These are phyloP conservation scores for Aptenodytes forsteri DNA, from an alignment of 2,113 vertebrate genomes.

Conservation along the genomic window DNA sequence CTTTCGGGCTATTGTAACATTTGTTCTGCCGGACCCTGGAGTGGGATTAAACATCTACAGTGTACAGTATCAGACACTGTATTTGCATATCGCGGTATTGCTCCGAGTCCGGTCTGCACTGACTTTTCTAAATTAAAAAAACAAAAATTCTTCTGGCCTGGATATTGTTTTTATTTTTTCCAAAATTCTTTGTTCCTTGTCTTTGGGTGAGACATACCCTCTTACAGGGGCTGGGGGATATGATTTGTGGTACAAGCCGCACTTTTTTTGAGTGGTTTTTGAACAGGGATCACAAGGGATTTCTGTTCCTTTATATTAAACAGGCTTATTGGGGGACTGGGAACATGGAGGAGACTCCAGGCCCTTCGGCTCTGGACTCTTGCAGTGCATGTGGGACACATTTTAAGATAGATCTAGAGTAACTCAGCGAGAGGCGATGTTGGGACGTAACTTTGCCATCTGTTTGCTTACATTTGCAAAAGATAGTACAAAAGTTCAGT, in stretches of 20 bases:
- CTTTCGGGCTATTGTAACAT: neutral
- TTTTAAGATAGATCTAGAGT: neutral
- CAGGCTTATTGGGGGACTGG: neutral
- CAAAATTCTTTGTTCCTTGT: neutral
- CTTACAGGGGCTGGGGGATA: neutral
- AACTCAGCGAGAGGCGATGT: fast-evolving
- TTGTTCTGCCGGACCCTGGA: neutral
- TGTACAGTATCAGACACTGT: neutral
- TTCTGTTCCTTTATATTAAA: neutral
- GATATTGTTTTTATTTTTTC: neutral
- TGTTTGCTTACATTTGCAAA: neutral
- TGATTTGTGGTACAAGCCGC: neutral
- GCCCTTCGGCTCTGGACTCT: neutral
- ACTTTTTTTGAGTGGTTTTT: neutral
- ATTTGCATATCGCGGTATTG: fast-evolving
- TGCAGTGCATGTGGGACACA: fast-evolving
- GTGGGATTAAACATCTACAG: neutral
- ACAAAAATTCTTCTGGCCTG: neutral
- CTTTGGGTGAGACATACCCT: neutral
- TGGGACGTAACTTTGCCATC: neutral
- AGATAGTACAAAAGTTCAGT: neutral
- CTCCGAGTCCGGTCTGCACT: neutral
- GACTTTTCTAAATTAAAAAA: neutral
- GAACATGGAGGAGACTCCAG: fast-evolving
- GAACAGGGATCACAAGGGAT: neutral